Percentiles rank a stretch among this genome's conserved stretches.
phyloP scores from a whole-genome alignment of 2,113 vertebrate genomes.

The Pyxicephalus adspersus region DNA sequence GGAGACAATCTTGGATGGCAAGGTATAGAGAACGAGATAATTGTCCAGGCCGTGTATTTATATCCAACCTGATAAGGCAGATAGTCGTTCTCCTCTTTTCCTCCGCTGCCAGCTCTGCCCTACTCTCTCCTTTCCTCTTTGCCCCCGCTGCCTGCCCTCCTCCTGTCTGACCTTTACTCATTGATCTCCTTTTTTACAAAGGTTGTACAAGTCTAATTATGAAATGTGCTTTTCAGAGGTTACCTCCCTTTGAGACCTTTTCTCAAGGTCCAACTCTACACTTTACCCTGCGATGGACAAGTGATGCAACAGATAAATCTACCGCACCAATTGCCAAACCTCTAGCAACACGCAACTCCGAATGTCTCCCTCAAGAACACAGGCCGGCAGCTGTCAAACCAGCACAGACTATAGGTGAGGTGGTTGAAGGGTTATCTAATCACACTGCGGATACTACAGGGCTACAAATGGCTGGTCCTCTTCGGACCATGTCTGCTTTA shows the following conservation, averaged over 20 bases:
- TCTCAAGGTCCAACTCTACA: conserved; percentile 99
- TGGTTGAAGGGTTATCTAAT: background rate
- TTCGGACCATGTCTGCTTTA: too few species aligned
- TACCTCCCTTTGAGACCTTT: conserved; percentile 98
- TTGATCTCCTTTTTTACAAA: background rate
- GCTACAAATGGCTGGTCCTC: too few species aligned
- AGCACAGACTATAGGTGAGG: conserved; percentile 86
- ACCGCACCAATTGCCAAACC: conserved; percentile 93
- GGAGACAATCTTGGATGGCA: conserved; percentile 98
- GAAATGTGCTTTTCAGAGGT: conserved; percentile 72
- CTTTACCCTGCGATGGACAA: conserved; percentile 96
- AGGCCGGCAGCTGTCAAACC: conserved; percentile 88
- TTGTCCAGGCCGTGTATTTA: background rate
- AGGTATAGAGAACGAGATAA: conserved; percentile 72
- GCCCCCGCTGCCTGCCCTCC: too few species aligned
- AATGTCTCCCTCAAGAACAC: conserved; percentile 87
- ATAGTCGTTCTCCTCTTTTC: too few species aligned
- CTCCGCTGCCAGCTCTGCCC: too few species aligned
- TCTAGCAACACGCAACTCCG: conserved; percentile 93
- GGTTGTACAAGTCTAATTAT: background rate
- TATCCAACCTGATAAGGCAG: too few species aligned
- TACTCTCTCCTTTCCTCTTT: too few species aligned
- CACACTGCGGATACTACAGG: too few species aligned
- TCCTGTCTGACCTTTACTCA: background rate
- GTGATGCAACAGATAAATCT: conserved; percentile 88